These are phyloP conservation scores for Triplophysa rosa DNA, from an alignment of 2,113 vertebrate genomes.

Conservation along the genomic window DNA sequence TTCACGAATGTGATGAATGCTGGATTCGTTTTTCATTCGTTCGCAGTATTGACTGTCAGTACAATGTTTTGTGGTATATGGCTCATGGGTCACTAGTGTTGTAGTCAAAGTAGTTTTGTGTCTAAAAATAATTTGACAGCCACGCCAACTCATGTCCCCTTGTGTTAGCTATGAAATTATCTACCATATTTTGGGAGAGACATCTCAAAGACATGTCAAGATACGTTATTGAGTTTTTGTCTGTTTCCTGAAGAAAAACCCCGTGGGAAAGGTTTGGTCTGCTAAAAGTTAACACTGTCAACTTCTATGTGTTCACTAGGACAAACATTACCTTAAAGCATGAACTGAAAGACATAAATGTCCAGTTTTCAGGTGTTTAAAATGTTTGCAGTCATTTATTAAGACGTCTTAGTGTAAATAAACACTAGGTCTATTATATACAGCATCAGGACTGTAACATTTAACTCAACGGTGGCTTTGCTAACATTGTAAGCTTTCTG, in stretches of 20 bases:
- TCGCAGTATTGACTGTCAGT: slow-evolving; percentile 73
- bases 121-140: slow-evolving; percentile 42
- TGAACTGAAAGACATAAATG: neutral
- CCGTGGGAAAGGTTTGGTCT: neutral
- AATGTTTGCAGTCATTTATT: neutral
- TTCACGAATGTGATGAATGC: neutral
- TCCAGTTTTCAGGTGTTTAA: neutral
- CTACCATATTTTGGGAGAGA: neutral
- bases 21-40: slow-evolving; percentile 78
- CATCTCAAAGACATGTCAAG: neutral
- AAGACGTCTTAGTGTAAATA: neutral
- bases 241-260: no score
- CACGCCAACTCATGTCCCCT: neutral
- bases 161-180: neutral
- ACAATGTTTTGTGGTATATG: slow-evolving; percentile 40
- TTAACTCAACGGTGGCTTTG: slow-evolving; percentile 8
- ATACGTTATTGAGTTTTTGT: neutral
- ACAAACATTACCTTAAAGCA: neutral
- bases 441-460: slow-evolving; percentile 32
- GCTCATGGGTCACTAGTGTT: slow-evolving; percentile 36
- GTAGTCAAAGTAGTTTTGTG: slow-evolving; percentile 26
- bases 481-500: slow-evolving; percentile 17
- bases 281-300: neutral
- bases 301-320: neutral
- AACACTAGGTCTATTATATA: slow-evolving; percentile 9